Base-by-base conservation (phyloP, 2,113 vertebrate genomes). In the Thunnus thynnus region DNA sequence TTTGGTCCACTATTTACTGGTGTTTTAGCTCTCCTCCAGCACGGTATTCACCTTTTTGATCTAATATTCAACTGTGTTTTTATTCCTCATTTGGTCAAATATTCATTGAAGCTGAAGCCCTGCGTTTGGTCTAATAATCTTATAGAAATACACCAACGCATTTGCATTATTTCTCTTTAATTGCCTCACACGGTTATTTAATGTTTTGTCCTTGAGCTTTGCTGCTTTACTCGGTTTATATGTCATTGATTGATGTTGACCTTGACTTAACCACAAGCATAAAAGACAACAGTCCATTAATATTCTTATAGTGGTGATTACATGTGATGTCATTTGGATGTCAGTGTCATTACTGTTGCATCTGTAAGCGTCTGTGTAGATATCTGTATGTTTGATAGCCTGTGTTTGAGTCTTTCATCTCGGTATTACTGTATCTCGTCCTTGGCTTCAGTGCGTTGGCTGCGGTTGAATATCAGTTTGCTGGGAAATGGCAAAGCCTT, bases 231-330 rank as follows among this genome's bases (percentile, higher is more conserved):
- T 57, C 5, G 0, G 6, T 64, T 17, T 44, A 41, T 41, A 6
- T 1, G 7, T 1, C 0, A 20, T 48, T 58, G 62, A 71, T 48
- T 7, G n/a, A 47, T 22, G 66, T 52, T 60, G 62, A 73, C 78
- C 79, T 85, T 76, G 79, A 60, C 57, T 60, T 64, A 14, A 36
- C 41, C 48, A 62, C 55, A 3, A 22, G 13, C 27, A 4, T 51
- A 64, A 36, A 66, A 58, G 46, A 64, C 32, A 27, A 4, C 20
- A 1, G 32, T 1, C 56, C 56, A 55, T 73, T 64, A 55, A 22
- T 17, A 20, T 77, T 66, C 22, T 10, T 51, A 12, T 1, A n/a
- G 57, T 36, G 13, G 9, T 13, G 17, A 75, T 78, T 16, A 36
- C 41, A 32, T 51, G 60, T 65, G 20, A 46, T 60, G 48, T 52